Conservation (phyloP, 2,888 invertebrate genomes). For the Drosophila aldrichi region DNA sequence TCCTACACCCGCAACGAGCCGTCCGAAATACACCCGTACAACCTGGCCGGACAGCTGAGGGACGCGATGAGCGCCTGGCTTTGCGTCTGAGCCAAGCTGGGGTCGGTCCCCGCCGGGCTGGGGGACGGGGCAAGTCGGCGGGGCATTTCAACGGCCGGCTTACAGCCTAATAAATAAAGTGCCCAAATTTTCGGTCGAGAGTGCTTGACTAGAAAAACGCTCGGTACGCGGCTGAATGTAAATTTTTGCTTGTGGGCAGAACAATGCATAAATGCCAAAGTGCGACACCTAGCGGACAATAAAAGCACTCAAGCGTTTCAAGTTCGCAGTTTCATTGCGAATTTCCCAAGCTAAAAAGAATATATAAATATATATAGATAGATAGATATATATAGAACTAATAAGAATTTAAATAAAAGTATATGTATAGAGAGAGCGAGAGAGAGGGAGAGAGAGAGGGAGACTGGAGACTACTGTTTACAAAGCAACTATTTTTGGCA, state of each 20-base stretch:
- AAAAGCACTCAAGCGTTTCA: slow-evolving; percentile 26
- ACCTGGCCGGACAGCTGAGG: slow-evolving; percentile 31
- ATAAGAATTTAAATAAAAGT: neutral
- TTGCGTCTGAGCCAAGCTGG: slow-evolving; percentile 6
- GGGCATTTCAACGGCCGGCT: slow-evolving; percentile 69
- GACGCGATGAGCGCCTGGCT: slow-evolving; percentile 24
- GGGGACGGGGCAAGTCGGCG: slow-evolving; percentile 6
- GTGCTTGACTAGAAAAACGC: slow-evolving; percentile 75
- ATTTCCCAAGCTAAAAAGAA: slow-evolving; percentile 15
- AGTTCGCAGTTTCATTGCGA: slow-evolving; percentile 19
- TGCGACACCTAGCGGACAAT: slow-evolving; percentile 40
- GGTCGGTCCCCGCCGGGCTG: slow-evolving; percentile 1
- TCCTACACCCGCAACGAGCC: slow-evolving; percentile 27
- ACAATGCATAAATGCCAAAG: slow-evolving; percentile 42
- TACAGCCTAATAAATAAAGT: slow-evolving; percentile 79
- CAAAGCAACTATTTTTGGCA: slow-evolving; percentile 28
- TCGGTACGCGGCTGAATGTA: slow-evolving; percentile 54
- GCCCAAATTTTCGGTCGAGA: slow-evolving; percentile 51
- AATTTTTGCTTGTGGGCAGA: slow-evolving; percentile 28
- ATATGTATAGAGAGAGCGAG: neutral
- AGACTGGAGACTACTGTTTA: neutral
- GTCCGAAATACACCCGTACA: slow-evolving; percentile 7
- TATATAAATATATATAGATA: neutral
- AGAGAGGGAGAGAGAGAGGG: neutral
- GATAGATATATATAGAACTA: slow-evolving; percentile 1